phyloP scores from a whole-genome alignment of 2,113 vertebrate species.

The Entelurus aequoreus region DNA sequence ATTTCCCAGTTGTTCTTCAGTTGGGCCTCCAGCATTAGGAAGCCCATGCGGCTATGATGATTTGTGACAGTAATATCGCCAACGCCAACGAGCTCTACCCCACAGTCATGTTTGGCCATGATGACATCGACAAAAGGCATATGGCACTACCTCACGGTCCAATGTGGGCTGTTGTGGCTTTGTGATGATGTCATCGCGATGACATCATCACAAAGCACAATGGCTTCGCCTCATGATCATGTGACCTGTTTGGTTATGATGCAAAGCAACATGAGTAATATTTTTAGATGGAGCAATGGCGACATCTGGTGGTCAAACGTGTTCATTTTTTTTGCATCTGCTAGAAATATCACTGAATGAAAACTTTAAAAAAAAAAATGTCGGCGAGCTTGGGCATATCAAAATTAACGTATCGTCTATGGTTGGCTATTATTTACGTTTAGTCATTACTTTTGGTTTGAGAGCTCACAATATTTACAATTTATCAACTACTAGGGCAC shows the following conservation, averaged over 20 bases:
- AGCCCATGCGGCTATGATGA: neutral
- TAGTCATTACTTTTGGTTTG: neutral
- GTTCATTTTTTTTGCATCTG: neutral
- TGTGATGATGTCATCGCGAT: constrained; percentile 1
- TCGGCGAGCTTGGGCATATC: neutral
- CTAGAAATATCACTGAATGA: too few species aligned
- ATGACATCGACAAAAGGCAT: constrained; percentile 1
- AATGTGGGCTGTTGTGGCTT: neutral
- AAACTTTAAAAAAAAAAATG: too few species aligned
- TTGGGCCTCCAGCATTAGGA: neutral
- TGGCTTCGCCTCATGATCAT: neutral
- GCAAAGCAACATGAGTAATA: neutral
- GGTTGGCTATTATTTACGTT: neutral
- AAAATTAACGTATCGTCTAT: neutral
- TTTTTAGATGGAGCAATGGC: neutral
- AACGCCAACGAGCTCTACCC: constrained; percentile 2
- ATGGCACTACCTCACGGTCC: constrained; percentile 3
- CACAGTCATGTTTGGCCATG: constrained; percentile 2
- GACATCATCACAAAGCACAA: neutral
- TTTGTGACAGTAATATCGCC: constrained; percentile 1
- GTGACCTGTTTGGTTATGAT: neutral
- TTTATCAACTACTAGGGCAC: neutral
- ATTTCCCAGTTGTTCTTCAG: neutral
- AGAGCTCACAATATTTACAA: neutral
- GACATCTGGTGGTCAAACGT: constrained; percentile 34